Evolutionary conservation across 2,797 vertebrate species (phyloP).

Genomic region (Rhinophrynus dorsalis): DNA sequence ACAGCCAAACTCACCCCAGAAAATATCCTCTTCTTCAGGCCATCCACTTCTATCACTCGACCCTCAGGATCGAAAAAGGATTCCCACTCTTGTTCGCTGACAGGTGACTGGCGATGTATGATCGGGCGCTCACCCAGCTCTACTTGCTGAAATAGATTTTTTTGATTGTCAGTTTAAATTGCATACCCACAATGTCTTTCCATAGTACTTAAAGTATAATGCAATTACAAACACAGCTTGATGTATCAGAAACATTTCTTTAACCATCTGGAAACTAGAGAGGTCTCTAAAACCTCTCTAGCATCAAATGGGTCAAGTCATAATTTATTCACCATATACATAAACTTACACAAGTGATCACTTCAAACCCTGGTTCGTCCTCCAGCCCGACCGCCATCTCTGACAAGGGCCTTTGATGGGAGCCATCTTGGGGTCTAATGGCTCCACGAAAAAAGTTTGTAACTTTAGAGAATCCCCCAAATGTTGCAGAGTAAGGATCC

Average conservation of each 20-base stretch:
- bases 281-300: too few species aligned
- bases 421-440: conserved; percentile 71
- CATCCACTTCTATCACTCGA: conserved; percentile 69
- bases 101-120: conserved; percentile 70
- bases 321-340: too few species aligned
- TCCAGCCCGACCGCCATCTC: conserved; percentile 57
- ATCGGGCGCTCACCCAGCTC: conserved; percentile 78
- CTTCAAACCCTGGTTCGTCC: conserved; percentile 87
- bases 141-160: conserved; percentile 64
- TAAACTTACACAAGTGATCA: conserved; percentile 86
- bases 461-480: conserved; percentile 89
- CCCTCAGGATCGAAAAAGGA: conserved; percentile 78
- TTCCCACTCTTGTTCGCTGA: conserved; percentile 76
- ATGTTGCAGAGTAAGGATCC: conserved; percentile 89
- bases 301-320: too few species aligned
- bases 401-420: conserved; percentile 54
- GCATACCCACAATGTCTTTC: conserved; percentile 10
- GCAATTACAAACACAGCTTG: too few species aligned
- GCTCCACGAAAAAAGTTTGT: conserved; percentile 88
- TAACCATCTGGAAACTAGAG: too few species aligned
- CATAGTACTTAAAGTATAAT: too few species aligned
- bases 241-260: too few species aligned
- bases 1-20: conserved; percentile 73
- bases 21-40: conserved; percentile 79
- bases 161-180: neutral